These are phyloP conservation scores for Neostethus bicornis DNA, from an alignment of 2,797 vertebrate species.

Conservation along the genomic window DNA sequence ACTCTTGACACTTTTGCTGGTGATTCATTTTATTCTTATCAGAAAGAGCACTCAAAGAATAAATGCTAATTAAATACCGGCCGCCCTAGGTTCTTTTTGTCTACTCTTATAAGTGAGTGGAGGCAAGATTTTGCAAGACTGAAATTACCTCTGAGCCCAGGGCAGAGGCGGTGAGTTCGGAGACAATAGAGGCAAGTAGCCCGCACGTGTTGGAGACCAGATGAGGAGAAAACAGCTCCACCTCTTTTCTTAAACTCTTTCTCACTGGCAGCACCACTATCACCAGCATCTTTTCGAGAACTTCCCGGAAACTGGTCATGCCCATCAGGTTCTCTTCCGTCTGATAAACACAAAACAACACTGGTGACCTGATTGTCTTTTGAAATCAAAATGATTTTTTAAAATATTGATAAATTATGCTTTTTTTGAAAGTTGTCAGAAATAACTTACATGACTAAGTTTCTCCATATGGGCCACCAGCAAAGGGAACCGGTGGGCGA, in stretches of 20 bases:
- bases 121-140: background rate
- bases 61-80: background rate
- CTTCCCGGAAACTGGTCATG: constrained; percentile 97
- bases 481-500: constrained; percentile 95
- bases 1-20: background rate
- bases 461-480: constrained; percentile 99
- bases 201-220: constrained; percentile 98
- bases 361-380: background rate
- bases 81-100: background rate
- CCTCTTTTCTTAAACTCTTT: constrained; percentile 94
- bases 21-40: background rate
- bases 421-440: background rate
- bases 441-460: constrained; percentile 89
- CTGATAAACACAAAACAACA: constrained; percentile 63
- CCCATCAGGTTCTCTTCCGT: constrained; percentile 97
- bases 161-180: constrained; percentile 96
- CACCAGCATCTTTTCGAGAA: constrained; percentile 97
- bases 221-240: constrained; percentile 96
- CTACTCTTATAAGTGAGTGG: background rate
- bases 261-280: constrained; percentile 97
- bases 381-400: background rate
- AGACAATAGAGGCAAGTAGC: constrained; percentile 95
- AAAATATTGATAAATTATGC: background rate
- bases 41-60: background rate
- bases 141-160: constrained; percentile 92